Percentiles rank a stretch among this genome's conserved stretches.
Evolutionary conservation across 2,113 vertebrate genomes (phyloP).

Genomic region (Glaucidium brasilianum): DNA sequence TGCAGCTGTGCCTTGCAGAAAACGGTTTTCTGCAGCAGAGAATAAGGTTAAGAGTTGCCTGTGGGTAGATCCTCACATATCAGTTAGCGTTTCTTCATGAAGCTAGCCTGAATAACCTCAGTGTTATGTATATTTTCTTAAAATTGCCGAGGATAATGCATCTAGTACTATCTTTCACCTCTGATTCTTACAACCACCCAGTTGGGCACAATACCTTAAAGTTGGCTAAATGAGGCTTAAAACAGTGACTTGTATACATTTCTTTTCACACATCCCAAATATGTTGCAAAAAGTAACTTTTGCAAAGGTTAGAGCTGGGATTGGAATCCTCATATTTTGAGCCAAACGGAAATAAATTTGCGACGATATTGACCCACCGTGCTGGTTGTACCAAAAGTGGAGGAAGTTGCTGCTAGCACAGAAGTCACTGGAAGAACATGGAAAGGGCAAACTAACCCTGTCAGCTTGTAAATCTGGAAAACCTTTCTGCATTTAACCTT

Average conservation of each 20-base stretch:
- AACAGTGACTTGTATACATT: not conserved
- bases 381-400: not conserved
- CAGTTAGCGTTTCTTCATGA: not conserved
- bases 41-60: not conserved
- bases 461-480: not conserved
- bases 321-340: not conserved
- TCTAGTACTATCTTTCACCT: not conserved
- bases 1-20: not conserved
- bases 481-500: not conserved
- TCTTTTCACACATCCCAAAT: not conserved
- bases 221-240: not conserved
- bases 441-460: not conserved
- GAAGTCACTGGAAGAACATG: not conserved
- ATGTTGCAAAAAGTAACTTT: not conserved
- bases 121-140: not conserved
- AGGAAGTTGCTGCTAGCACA: not conserved
- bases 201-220: not conserved
- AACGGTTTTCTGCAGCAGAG: not conserved
- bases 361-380: fast-evolving
- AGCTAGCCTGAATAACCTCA: not conserved
- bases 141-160: not conserved
- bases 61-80: not conserved
- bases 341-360: not conserved
- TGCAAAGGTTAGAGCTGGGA: not conserved
- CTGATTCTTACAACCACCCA: not conserved